Evolutionary conservation across 2,888 invertebrate species (phyloP).

Genomic region (Hermaeophaga mercurialis): DNA sequence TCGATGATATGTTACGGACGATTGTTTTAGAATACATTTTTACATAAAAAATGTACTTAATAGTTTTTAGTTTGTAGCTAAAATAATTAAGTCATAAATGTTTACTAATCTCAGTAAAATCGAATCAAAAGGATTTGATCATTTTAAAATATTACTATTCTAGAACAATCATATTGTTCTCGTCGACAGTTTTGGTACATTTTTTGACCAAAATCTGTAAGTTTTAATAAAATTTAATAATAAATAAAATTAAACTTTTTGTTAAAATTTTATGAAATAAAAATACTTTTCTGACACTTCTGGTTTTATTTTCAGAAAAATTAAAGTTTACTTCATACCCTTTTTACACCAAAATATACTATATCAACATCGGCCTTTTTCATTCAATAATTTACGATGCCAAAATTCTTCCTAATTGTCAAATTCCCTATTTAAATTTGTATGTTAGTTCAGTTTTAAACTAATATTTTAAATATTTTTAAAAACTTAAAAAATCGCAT

Average conservation of each 20-base stretch:
- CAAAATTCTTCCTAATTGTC: no score
- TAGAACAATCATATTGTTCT: conserved; percentile 10
- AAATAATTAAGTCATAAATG: no score
- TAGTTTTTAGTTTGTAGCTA: neutral
- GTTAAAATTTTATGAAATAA: conserved; percentile 19
- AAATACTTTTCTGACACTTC: conserved; percentile 12
- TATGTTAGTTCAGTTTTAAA: no score
- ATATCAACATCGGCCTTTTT: no score
- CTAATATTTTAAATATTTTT: no score
- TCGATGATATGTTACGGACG: neutral
- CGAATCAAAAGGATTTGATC: neutral
- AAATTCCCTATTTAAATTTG: no score
- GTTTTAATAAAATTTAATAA: conserved; percentile 14
- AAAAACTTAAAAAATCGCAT: no score
- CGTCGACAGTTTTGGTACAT: conserved; percentile 4
- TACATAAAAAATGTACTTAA: no score
- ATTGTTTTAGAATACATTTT: conserved; percentile 3
- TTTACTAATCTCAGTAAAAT: neutral
- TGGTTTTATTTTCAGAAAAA: no score
- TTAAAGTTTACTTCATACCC: no score
- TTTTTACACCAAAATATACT: no score
- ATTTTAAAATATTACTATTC: neutral
- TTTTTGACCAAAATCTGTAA: conserved; percentile 15
- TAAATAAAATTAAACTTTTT: conserved; percentile 4
- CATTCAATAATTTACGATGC: no score